Base-by-base conservation (phyloP, 2,113 vertebrate genomes). In the Hydrochoerus hydrochaeris region DNA sequence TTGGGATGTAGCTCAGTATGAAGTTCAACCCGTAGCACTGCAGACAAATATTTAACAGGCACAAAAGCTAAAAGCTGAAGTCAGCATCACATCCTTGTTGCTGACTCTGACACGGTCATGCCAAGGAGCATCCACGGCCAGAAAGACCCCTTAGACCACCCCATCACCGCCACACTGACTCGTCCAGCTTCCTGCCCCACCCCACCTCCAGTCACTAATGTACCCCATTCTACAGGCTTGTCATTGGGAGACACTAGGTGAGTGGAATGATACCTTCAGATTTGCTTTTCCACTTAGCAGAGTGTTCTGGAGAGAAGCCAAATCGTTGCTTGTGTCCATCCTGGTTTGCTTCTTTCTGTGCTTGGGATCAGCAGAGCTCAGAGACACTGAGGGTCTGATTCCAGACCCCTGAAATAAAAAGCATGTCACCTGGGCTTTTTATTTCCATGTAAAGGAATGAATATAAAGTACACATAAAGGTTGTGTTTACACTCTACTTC, bases 281-380 rank as follows among this genome's bases (percentile, higher is more conserved):
- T n/a, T 44, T 0, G 2, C 38, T 28, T 44, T 44, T 46, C 38
- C 46, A 0, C 54, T 19, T 7, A 6, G 49, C 85, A 13, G 0
- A 24, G 0, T 6, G 4, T 11, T 82, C 32, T 60, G 82, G 35
- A 41, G 38, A 22, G 54, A 26, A 35, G 14, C 44, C 63, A 6
- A 38, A 0, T 2, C 2, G 19, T 0, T 8, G 38, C 22, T 0
- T 0, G 24, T 0, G 0, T 3, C 7, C 20, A 0, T 4, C 3
- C 0, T 1, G 11, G 26, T 5, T 63, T 26, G 11, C 8, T 52
- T 35, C 38, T 26, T 52, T 69, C 4, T 4, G 3, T 17, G 38
- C 62, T 19, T 13, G 62, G 20, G 49, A 17, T 46, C 41, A 49
- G 38, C 13, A 1, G 13, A 38, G 60, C 16, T 88, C n/a, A 78